Percentiles rank a stretch among this genome's conserved stretches.
These are phyloP conservation scores for Ephestia elutella DNA, from an alignment of 1,140 invertebrate genomes.

Conservation along the genomic window DNA sequence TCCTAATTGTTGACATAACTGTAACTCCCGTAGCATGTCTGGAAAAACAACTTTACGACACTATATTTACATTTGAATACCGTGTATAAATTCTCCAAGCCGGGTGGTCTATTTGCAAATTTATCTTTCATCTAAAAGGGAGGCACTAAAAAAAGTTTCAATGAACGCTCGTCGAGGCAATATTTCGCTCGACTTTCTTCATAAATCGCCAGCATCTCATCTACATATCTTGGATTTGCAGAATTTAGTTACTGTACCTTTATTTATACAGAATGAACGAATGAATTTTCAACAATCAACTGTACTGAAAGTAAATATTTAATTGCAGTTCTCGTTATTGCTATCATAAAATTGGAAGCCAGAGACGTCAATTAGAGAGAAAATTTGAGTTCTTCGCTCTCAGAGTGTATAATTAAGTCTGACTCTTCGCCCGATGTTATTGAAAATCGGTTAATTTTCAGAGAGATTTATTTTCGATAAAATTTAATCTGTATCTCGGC, in stretches of 20 bases:
- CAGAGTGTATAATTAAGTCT: constrained; percentile 38
- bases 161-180: constrained; percentile 49
- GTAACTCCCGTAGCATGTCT: neutral
- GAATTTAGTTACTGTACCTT: constrained; percentile 12
- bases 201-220: constrained; percentile 63
- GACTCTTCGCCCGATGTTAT: constrained; percentile 12
- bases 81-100: constrained; percentile 38
- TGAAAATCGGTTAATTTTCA: constrained; percentile 10
- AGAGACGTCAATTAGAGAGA: constrained; percentile 32
- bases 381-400: constrained; percentile 28
- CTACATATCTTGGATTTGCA: constrained; percentile 46
- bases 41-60: constrained; percentile 31
- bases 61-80: constrained; percentile 43
- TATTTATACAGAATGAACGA: constrained; percentile 10
- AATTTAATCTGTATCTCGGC: too few species aligned
- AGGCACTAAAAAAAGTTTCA: constrained; percentile 56
- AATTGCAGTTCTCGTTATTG: constrained; percentile 31
- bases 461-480: neutral
- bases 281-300: constrained; percentile 18
- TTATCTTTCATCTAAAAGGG: constrained; percentile 54
- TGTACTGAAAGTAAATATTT: constrained; percentile 38
- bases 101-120: constrained; percentile 53
- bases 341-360: constrained; percentile 32
- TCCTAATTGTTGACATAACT: constrained; percentile 15
- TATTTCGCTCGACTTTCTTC: constrained; percentile 55